Base-by-base conservation (phyloP, 2,113 vertebrate genomes). In the Hyperopisus bebe region DNA sequence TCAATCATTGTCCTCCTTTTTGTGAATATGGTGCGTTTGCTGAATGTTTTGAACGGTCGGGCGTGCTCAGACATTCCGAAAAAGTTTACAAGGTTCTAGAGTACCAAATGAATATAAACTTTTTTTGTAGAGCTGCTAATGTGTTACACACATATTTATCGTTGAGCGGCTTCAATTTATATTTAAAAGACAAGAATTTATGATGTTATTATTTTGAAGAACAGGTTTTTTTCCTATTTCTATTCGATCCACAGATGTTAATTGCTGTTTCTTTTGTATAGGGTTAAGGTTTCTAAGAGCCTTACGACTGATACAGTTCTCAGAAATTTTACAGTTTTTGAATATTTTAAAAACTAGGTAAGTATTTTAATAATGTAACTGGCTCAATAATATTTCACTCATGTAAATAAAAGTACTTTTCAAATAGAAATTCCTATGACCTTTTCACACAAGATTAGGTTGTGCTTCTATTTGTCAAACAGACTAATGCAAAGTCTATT, bases 331-430 rank as follows among this genome's bases (percentile, higher is more conserved):
- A 95, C 98, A 99, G 95, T 99, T 99, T 97, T 96, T 99, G 96
- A 99, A 99, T 96, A 99, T 99, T 92, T 97, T 99, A 94, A 99
- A 99, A 97, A 99, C 98, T 96, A 99, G 98, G 98, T 99, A 97
- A 98, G 97, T 87, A 77, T 58, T 88, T 27, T 42, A 42, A 24
- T 53, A 80, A 42, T 80, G 35, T 70, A 31, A 31, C n/a, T 0
- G 53, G 13, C 27, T 53, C 85, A 87, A 53, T 15, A 50, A 86
- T 39, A 35, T 53, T 55, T 53, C 50, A 53, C 8, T 46, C 19
- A 47, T 24, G 44, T 84, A 24, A 46, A 24, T 83, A 47, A 83
- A 83, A 77, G 27, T 39, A 77, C 35, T 17, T 77, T 77, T 77
- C 70, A 77, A 42, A 39, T 17, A 77, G 27, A 77, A 77, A 77